A percentile compares a stretch with the other conserved stretches of the same genome.
phyloP scores from a whole-genome alignment of 2,113 vertebrate species.

The Perca fluviatilis region DNA sequence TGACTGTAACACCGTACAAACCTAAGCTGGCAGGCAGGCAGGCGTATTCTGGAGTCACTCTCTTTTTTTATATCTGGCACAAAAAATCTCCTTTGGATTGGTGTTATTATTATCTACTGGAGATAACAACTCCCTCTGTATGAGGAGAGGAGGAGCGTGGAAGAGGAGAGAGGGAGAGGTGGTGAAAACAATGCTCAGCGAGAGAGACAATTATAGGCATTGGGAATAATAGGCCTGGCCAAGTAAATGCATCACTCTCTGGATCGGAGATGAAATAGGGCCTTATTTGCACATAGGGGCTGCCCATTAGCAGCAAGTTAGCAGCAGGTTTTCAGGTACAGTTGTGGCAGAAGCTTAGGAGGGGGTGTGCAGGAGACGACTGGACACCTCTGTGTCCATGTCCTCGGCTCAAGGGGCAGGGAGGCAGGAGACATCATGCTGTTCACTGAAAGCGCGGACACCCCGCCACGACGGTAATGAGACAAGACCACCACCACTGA shows the following conservation, averaged over 20 bases:
- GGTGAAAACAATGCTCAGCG: conserved; percentile 37
- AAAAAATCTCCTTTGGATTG: conserved; percentile 44
- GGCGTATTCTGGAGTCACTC: neutral
- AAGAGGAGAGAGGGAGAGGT: conserved; percentile 12
- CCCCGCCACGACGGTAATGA: conserved; percentile 70
- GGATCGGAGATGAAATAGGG: conserved; percentile 47
- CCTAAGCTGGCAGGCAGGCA: conserved; percentile 8
- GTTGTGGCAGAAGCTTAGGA: conserved; percentile 39
- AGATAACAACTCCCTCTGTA: conserved; percentile 58
- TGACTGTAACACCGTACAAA: neutral
- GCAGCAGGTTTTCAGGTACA: conserved; percentile 52
- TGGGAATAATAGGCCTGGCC: conserved; percentile 61
- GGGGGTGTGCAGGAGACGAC: conserved; percentile 33
- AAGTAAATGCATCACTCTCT: conserved; percentile 53
- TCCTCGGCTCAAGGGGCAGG: conserved; percentile 56
- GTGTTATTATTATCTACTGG: conserved; percentile 68
- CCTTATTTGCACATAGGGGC: conserved; percentile 58
- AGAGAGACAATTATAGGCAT: conserved; percentile 44
- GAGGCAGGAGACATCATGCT: conserved; percentile 50
- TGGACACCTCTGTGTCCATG: conserved; percentile 57
- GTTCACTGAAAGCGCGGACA: conserved; percentile 52
- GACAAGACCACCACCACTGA: conserved; percentile 64
- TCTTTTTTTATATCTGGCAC: conserved; percentile 27
- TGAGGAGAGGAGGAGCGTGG: conserved; percentile 29
- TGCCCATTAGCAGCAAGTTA: conserved; percentile 66